Base-by-base conservation (phyloP, 2,797 vertebrate genomes). In the Thaleichthys pacificus region DNA sequence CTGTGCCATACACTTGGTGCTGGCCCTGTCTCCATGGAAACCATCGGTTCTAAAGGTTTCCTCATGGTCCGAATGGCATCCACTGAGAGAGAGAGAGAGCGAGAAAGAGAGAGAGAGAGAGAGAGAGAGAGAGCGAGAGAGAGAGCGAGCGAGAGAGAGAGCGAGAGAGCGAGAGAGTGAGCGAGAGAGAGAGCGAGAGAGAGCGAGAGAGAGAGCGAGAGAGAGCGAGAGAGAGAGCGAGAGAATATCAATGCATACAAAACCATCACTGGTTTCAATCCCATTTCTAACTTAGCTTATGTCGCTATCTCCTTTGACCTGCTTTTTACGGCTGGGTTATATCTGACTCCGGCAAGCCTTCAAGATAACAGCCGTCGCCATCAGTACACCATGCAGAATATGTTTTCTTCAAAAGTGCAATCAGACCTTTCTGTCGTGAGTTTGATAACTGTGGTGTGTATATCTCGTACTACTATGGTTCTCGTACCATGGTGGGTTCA, bases 1-100 rank as follows among this genome's bases (percentile, higher is more conserved):
- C 76, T 74, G 89, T 89, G 90, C 89, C 91, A 92, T 87, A 66
- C 76, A 84, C 82, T 82, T 42, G 80, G 77, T 84, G 82, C 76
- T 73, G 81, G 78, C 84, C 84, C 80, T 74, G 79, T 76, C 77
- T 86, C 75, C 42, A 54, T 26, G 64, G 38, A 73, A 73, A 61
- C 28, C 66, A 57, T 0, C 61, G 30, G 35, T 61, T 73, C 26
- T n/a, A 61, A 58, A 65, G 51, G 78, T 75, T n/a, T 80, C 30
- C 22, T 49, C 17, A 19, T 32, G 28, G 3, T 80, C 61, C 73
- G 17, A 68, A 71, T 15, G 73, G 66, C 56, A 70, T 84, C 82
- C 80, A 26, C 49, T 3, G 26, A 26, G 26, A 26, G 26, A 26
- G 2, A 26, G 26, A 26, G 26, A 26, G 26, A 26, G 26, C 0